Base-by-base conservation (phyloP, 2,113 vertebrate genomes). In the Addax nasomaculatus region DNA sequence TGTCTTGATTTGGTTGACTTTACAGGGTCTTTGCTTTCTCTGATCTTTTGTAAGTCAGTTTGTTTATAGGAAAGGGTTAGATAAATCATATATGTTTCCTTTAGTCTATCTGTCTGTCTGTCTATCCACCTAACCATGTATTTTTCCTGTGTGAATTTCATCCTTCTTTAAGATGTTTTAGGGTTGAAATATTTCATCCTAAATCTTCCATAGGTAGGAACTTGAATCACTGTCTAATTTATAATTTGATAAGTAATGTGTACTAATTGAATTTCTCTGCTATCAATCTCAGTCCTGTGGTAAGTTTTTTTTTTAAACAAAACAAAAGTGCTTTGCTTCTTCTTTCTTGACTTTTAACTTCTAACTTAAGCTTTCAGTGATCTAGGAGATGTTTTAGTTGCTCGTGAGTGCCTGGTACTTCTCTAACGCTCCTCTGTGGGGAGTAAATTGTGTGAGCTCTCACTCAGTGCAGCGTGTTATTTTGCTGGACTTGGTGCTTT, bases 141-240 rank as follows among this genome's bases (percentile, higher is more conserved):
- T 73, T 86, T 90, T 84, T 78, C 29, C 47, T 81, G 0, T 62
- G 19, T 62, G 11, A 17, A 76, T 98, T 87, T 98, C 33, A 45
- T 70, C 57, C 81, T 78, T 81, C 87, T 93, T 96, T 64, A 85
- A 83, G 47, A 49, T 76, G 19, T 89, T 53, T 78, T 73, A 58
- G 79, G 85, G 70, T 85, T 64, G 92, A 97, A 97, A 55, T 45
- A 79, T 96, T 95, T 97, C 39, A 16, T 25, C 3, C 1, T 90
- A 90, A 95, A 47, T 90, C 92, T 96, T 91, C 36, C 30, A 0
- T 92, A 96, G 95, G 49, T 96, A 89, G 92, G 89, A 67, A 78
- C 64, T 98, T 96, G 95, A 70, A 45, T 92, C 90, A 58, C 90
- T 97, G 95, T 33, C 49, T 97, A 45, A 73, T 96, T 95, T 97